Evolutionary conservation across 2,797 vertebrate species (phyloP).

Genomic region (Enteromius thamalakanensis): DNA sequence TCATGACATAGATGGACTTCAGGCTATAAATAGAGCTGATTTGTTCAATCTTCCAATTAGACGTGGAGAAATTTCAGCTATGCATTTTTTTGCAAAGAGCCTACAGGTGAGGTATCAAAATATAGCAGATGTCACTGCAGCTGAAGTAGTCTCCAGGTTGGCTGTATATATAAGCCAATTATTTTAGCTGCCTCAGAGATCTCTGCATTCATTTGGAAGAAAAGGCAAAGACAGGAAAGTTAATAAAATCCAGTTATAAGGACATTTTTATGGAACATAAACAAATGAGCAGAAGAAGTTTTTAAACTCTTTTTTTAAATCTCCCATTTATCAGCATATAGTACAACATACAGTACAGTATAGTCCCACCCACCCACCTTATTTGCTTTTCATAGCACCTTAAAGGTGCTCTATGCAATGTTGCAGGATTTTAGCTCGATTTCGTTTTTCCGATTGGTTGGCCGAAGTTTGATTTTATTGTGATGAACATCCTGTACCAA

Average conservation of each 20-base stretch:
- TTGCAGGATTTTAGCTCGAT: no score
- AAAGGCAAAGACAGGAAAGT: constrained; percentile 6
- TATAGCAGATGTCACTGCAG: constrained; percentile 15
- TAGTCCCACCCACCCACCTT: not conserved
- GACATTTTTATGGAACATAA: not conserved
- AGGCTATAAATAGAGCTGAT: constrained; percentile 48
- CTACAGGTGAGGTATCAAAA: constrained; percentile 24
- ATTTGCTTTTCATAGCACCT: not conserved
- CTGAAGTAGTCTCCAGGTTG: not conserved
- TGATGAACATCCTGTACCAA: no score
- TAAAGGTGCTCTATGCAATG: no score
- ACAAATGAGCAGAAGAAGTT: not conserved
- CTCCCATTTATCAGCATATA: not conserved
- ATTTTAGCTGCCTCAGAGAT: constrained; percentile 18
- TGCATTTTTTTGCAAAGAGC: constrained; percentile 23
- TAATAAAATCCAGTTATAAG: constrained; percentile 14
- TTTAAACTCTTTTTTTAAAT: not conserved
- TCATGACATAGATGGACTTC: constrained; percentile 49
- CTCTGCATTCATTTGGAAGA: constrained; percentile 16
- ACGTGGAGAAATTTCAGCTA: constrained; percentile 17
- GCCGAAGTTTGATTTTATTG: no score
- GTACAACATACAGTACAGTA: not conserved
- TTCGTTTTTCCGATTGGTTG: no score
- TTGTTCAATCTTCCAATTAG: constrained; percentile 49
- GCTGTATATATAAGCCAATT: constrained; percentile 34